Percentiles rank a stretch among this genome's conserved stretches.
phyloP scores from a whole-genome alignment of 2,797 vertebrate species.

The Spatula versicolor region DNA sequence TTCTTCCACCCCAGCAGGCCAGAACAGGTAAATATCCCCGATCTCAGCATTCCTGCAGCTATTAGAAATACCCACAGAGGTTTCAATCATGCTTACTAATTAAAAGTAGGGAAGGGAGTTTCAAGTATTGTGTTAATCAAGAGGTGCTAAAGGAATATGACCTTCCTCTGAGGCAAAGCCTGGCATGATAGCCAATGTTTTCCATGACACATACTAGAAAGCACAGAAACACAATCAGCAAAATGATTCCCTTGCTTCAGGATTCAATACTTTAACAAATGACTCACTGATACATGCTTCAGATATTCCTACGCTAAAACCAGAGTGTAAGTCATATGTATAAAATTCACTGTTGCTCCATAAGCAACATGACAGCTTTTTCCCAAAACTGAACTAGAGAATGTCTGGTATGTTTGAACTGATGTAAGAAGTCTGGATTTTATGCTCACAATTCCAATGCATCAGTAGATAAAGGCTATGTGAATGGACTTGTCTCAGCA shows the following conservation, averaged over 20 bases:
- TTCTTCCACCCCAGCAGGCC: constrained; percentile 26
- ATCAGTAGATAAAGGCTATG: background rate
- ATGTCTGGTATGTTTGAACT: constrained; percentile 52
- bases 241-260: constrained; percentile 14
- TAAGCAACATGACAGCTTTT: constrained; percentile 1
- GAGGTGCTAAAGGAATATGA: constrained; percentile 30
- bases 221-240: background rate
- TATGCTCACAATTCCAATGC: background rate
- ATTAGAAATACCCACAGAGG: constrained; percentile 41
- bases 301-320: constrained; percentile 44
- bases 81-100: constrained; percentile 45
- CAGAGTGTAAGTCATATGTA: constrained; percentile 8
- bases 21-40: constrained; percentile 46
- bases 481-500: background rate
- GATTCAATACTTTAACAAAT: constrained; percentile 19
- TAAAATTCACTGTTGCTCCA: background rate
- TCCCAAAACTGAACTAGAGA: constrained; percentile 11
- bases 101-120: constrained; percentile 27
- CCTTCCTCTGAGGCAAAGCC: background rate
- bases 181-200: background rate
- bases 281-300: constrained; percentile 23
- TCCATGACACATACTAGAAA: constrained; percentile 51
- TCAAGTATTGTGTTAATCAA: constrained; percentile 40
- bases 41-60: constrained; percentile 41
- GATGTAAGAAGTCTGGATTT: constrained; percentile 53